phyloP scores from a whole-genome alignment of 1,140 invertebrate genomes.

The Neuroterus valhalla region DNA sequence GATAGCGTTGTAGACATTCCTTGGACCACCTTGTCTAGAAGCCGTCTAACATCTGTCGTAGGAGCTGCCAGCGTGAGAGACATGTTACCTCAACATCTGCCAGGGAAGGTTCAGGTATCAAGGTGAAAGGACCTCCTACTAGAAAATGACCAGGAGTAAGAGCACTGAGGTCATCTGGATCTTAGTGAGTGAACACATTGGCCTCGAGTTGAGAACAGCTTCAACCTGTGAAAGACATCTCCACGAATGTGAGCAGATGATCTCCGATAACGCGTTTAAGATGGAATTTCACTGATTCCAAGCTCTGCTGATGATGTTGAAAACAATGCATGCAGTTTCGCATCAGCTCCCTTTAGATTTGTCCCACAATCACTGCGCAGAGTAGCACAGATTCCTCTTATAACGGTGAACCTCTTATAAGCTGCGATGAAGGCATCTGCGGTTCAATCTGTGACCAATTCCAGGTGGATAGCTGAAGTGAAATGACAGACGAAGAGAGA shows the following conservation, averaged over 20 bases:
- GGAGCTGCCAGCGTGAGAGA: slow-evolving; percentile 30
- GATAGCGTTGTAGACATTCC: no score
- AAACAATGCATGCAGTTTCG: neutral
- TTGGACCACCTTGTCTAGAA: slow-evolving; percentile 43
- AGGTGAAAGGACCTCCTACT: slow-evolving; percentile 9
- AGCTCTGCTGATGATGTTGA: neutral
- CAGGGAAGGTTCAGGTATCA: slow-evolving; percentile 36
- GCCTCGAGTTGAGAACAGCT: slow-evolving; percentile 52
- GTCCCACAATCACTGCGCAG: no score
- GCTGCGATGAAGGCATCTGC: no score
- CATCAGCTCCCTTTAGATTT: no score
- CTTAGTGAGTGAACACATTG: slow-evolving; percentile 36
- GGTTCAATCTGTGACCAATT: no score
- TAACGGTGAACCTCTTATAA: slow-evolving; percentile 58
- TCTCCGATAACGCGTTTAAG: slow-evolving; percentile 36
- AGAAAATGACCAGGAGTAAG: slow-evolving; percentile 42
- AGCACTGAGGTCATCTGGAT: slow-evolving; percentile 29
- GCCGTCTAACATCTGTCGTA: slow-evolving; percentile 2
- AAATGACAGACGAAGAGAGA: slow-evolving; percentile 52
- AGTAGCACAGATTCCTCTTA: slow-evolving; percentile 43
- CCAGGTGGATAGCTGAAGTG: slow-evolving; percentile 53
- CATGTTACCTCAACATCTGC: neutral
- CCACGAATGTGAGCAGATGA: slow-evolving; percentile 45
- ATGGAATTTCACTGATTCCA: slow-evolving; percentile 55
- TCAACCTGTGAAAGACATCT: slow-evolving; percentile 48